Evolutionary conservation across 2,113 vertebrate genomes (phyloP).

Genomic region (Xyliphius kryptos): DNA sequence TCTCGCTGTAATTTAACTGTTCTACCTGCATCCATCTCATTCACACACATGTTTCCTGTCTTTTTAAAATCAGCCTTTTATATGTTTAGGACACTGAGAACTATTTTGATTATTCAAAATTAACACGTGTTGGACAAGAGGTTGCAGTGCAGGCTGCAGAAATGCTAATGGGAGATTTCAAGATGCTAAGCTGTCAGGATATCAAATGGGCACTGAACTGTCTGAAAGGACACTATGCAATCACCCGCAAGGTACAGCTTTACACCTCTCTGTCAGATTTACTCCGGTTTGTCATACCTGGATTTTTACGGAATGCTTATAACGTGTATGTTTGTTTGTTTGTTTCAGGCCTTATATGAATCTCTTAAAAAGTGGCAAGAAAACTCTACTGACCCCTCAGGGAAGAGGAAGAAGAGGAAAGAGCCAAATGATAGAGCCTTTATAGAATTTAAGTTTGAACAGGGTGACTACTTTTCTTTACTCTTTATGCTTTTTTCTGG

Average conservation of each 20-base stretch:
- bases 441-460: slow-evolving; percentile 89
- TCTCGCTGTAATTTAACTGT: no score
- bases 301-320: background rate
- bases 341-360: slow-evolving; percentile 89
- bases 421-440: slow-evolving; percentile 83
- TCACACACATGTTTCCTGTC: no score
- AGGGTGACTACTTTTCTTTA: slow-evolving; percentile 77
- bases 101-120: slow-evolving; percentile 82
- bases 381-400: slow-evolving; percentile 75
- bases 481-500: no score
- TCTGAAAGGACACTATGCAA: slow-evolving; percentile 99
- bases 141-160: slow-evolving; percentile 86
- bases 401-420: slow-evolving; percentile 82
- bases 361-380: slow-evolving; percentile 94
- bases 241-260: slow-evolving; percentile 86
- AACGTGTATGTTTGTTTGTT: background rate
- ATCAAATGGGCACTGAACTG: slow-evolving; percentile 94
- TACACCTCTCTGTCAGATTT: no score
- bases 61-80: no score
- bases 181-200: slow-evolving; percentile 94
- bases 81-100: slow-evolving; percentile 81
- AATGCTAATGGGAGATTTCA: slow-evolving; percentile 93
- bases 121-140: slow-evolving; percentile 72
- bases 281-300: background rate
- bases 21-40: no score